Evolutionary conservation across 2,113 vertebrate genomes (phyloP), one percentile per base, ranked within the genome.

Genomic region (Argyrosomus japonicus): DNA sequence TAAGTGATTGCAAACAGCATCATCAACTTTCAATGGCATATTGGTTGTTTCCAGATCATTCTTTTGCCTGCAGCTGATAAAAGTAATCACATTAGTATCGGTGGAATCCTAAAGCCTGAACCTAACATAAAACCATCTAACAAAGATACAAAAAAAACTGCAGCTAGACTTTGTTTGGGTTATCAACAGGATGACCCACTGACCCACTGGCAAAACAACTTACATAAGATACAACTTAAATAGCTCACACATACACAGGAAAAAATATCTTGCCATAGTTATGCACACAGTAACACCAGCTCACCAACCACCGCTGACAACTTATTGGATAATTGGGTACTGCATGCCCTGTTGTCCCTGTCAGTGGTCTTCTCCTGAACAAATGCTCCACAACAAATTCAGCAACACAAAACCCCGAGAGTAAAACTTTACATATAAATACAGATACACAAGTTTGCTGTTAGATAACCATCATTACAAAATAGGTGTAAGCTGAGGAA

Each of bases 301-400:
- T 53, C 61, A 63, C 67, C n/a, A 51, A 77, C 75, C 68, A 67
- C 48, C 5, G 23, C 68, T 72, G 83, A 84, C 75, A 83, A 51
- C 21, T 57, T 17, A 25, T 50, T 70, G 79, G 71, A 73, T 88
- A 84, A 88, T 86, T 86, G 88, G 83, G 21, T 60, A 32, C 57
- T 54, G 53, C 36, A 32, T 70, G 77, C 36, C 54, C 77, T 43
- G 32, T 68, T 18, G 50, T 74, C 69, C 64, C 64, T 56, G 36
- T 82, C 68, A 69, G 75, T 58, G 45, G 36, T 75, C 63, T 67
- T 54, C 71, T 56, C 63, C 54, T 64, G 25, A 72, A 48, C 25
- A 72, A 45, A 79, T 45, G 7, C 68, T 68, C 27, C 68, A 75
- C 53, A 79, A 79, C 67, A 79, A 84, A 76, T 68, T 57, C 61